phyloP scores from a whole-genome alignment of 2,888 invertebrate genomes.

The Acholoe squamosa region DNA sequence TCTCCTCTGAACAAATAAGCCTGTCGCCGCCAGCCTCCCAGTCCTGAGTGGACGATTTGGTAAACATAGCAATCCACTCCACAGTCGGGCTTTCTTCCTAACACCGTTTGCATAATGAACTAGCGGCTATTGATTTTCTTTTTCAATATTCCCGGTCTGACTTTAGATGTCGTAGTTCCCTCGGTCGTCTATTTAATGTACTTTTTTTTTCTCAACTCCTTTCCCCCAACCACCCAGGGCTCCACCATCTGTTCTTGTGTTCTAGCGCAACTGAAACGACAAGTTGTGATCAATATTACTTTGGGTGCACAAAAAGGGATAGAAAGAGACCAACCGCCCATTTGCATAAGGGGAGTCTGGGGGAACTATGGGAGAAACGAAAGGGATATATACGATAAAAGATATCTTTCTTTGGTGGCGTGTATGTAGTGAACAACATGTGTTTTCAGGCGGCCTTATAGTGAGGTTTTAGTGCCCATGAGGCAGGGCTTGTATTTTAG shows the following conservation, averaged over 20 bases:
- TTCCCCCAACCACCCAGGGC: too few species aligned
- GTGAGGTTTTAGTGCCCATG: not conserved
- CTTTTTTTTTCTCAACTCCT: not conserved
- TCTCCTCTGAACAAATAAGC: conserved; percentile 7
- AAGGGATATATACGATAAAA: conserved; percentile 3
- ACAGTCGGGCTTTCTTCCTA: conserved; percentile 32
- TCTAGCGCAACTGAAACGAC: conserved; percentile 57
- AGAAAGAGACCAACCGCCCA: not conserved
- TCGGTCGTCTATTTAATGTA: conserved; percentile 52
- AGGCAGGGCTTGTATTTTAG: not conserved
- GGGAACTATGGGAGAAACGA: not conserved
- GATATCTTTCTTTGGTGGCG: conserved; percentile 26
- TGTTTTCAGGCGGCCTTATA: conserved; percentile 40
- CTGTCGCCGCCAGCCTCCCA: not conserved
- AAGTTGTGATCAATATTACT: conserved; percentile 59
- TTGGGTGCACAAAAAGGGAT: not conserved
- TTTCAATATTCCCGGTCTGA: conserved; percentile 50
- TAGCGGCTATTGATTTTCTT: conserved; percentile 59
- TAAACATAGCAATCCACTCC: conserved; percentile 43
- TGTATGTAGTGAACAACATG: conserved; percentile 23
- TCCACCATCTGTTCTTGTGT: conserved; percentile 56
- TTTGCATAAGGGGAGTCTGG: conserved; percentile 26
- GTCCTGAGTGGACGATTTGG: conserved; percentile 11
- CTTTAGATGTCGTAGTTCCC: conserved; percentile 55
- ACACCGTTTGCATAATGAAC: conserved; percentile 53